Evolutionary conservation across 2,113 vertebrate species (phyloP), one percentile per base, ranked within the genome.

Genomic region (Pagrus major): DNA sequence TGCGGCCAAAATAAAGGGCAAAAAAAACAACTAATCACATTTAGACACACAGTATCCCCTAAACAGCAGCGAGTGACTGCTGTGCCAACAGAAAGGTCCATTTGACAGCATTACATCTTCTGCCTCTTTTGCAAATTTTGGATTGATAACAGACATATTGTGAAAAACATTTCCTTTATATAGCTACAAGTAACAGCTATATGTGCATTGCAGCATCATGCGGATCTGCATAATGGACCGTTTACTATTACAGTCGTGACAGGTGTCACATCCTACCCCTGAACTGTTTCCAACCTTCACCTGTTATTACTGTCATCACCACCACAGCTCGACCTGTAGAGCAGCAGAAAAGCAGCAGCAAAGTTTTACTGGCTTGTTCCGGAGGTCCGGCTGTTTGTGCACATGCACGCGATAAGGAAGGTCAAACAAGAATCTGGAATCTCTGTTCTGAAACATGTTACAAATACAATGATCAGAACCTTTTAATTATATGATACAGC

Each of bases 341-440:
- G n/a, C 77, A 58, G 31, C 69, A 14, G 16, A 56, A 25, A 68
- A 33, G 8, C 60, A 47, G 58, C 51, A n/a, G 23, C 41, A n/a
- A n/a, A n/a, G 58, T 25, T 64, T 35, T 51, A 39, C 35, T 31
- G 31, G 73, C 42, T 39, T 42, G 52, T 56, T 61, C 25, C n/a
- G 16, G 23, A 27, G 11, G 39, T 6, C 1, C 41, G 27, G 4
- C 20, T 10, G 31, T 55, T n/a, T n/a, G n/a, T n/a, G n/a, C n/a
- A n/a, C n/a, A n/a, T n/a, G n/a, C n/a, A n/a, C n/a, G 54, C 66
- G 63, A 61, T 23, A 55, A n/a, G 37, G 66, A 75, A 82, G 86
- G 76, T 76, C 71, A 68, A 63, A 69, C 25, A 4, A 10, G 67
- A n/a, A 29, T 25, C 14, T 4, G 21, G 44, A 12, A 52, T 73